These are phyloP conservation scores for Labeo calbasu DNA, from an alignment of 2,797 vertebrate genomes.

Conservation along the genomic window DNA sequence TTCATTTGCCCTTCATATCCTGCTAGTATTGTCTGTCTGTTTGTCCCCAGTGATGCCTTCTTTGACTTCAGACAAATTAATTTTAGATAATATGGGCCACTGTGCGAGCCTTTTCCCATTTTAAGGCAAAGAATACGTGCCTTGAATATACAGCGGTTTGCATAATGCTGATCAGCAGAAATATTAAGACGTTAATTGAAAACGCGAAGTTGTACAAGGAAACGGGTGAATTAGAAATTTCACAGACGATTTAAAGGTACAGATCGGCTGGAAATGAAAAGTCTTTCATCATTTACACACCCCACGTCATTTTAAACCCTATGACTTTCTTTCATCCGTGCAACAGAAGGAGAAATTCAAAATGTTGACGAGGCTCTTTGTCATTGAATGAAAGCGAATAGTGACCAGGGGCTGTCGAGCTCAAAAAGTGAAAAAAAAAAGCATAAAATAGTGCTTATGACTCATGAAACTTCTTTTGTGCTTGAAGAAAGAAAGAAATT, in stretches of 20 bases:
- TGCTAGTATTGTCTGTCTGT: not conserved
- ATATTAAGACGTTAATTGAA: constrained; percentile 17
- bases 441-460: not conserved
- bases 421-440: not conserved
- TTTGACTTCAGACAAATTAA: constrained; percentile 31
- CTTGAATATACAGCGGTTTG: constrained; percentile 9
- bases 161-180: constrained; percentile 19
- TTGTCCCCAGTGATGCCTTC: constrained; percentile 6
- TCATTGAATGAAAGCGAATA: not conserved
- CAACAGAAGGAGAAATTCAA: not conserved
- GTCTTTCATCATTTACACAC: not conserved
- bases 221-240: not conserved
- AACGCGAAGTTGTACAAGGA: not conserved
- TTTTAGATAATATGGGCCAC: constrained; percentile 19
- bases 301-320: not conserved
- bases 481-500: not conserved
- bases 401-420: not conserved
- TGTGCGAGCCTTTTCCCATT: constrained; percentile 4
- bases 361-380: not conserved
- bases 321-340: not conserved
- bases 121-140: constrained; percentile 3
- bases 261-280: not conserved
- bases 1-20: not conserved
- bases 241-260: constrained; percentile 3
- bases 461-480: not conserved